A percentile compares a stretch with the other conserved stretches of the same genome.
phyloP scores from a whole-genome alignment of 1,140 invertebrate species.

The Hetaerina americana region DNA sequence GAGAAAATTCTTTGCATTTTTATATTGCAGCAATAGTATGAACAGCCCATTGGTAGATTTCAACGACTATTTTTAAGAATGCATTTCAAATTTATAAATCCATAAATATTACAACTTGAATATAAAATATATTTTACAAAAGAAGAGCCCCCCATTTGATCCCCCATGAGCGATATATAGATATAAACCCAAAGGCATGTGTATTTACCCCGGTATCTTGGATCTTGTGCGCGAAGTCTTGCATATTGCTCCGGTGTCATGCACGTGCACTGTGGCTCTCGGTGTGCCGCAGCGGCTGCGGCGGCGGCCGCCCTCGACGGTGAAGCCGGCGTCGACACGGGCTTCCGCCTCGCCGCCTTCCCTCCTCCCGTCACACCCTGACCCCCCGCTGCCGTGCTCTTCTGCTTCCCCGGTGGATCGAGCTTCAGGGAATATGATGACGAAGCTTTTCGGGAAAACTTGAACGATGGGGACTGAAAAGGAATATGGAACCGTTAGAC shows the following conservation, averaged over 20 bases:
- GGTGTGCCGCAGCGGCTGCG: conserved; percentile 30
- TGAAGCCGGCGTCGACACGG: conserved; percentile 84
- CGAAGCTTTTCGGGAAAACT: conserved; percentile 92
- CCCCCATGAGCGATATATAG: too few relatives aligned
- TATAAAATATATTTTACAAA: too few relatives aligned
- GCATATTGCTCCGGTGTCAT: conserved; percentile 89
- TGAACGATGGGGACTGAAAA: conserved; percentile 91
- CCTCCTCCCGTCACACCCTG: conserved; percentile 15
- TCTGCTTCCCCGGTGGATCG: conserved; percentile 66
- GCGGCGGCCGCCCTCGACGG: conserved; percentile 52
- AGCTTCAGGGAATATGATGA: conserved; percentile 91
- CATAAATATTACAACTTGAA: too few relatives aligned
- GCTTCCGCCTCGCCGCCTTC: conserved; percentile 56
- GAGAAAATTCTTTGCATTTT: too few relatives aligned
- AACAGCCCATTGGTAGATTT: too few relatives aligned
- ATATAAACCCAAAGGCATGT: too few relatives aligned
- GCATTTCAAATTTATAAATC: too few relatives aligned
- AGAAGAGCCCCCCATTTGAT: too few relatives aligned
- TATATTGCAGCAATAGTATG: too few relatives aligned
- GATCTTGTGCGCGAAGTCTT: conserved; percentile 67
- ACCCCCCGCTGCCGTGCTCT: conserved; percentile 43
- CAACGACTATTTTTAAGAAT: too few relatives aligned
- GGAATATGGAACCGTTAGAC: conserved; percentile 20
- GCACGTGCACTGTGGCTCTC: conserved; percentile 86
- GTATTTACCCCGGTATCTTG: conserved; percentile 58